Evolutionary conservation across 2,888 invertebrate species (phyloP).

Genomic region (Cheilosia variabilis): DNA sequence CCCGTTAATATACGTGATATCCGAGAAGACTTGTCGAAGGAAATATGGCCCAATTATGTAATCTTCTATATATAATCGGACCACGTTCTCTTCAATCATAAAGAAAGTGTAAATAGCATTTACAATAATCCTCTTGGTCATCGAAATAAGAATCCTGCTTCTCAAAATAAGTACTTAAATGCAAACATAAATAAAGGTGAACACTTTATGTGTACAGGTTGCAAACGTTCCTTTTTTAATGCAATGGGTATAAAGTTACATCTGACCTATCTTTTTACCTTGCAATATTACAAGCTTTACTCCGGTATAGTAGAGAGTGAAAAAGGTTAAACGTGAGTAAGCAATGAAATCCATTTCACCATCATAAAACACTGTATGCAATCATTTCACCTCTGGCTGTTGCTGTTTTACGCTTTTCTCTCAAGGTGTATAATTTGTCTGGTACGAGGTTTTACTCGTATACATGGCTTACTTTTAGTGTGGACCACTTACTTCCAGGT

Average conservation of each 20-base stretch:
- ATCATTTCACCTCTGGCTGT: conserved; percentile 66
- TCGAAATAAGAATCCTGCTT: conserved; percentile 12
- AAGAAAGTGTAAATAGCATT: background rate
- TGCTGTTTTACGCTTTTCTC: conserved; percentile 59
- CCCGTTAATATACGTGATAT: background rate
- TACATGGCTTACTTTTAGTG: conserved; percentile 59
- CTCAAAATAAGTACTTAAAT: conserved; percentile 34
- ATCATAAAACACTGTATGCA: conserved; percentile 60
- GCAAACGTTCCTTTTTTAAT: conserved; percentile 37
- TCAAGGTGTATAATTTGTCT: conserved; percentile 65
- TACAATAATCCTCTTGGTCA: background rate
- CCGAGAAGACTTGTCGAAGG: background rate
- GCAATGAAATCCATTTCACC: conserved; percentile 51
- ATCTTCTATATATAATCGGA: background rate
- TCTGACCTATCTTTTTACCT: conserved; percentile 55
- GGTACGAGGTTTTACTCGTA: conserved; percentile 40
- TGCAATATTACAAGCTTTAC: conserved; percentile 19
- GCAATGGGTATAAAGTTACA: conserved; percentile 44
- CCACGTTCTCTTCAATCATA: background rate
- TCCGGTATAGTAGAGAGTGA: conserved; percentile 4
- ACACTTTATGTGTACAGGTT: conserved; percentile 36
- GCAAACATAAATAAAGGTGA: conserved; percentile 43
- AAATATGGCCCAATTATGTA: no score
- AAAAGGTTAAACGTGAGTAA: conserved; percentile 51
- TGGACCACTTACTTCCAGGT: conserved; percentile 61